Percentiles rank a stretch among this genome's conserved stretches.
Evolutionary conservation across 2,888 invertebrate species (phyloP).

Genomic region (Microctonus hyperodae): DNA sequence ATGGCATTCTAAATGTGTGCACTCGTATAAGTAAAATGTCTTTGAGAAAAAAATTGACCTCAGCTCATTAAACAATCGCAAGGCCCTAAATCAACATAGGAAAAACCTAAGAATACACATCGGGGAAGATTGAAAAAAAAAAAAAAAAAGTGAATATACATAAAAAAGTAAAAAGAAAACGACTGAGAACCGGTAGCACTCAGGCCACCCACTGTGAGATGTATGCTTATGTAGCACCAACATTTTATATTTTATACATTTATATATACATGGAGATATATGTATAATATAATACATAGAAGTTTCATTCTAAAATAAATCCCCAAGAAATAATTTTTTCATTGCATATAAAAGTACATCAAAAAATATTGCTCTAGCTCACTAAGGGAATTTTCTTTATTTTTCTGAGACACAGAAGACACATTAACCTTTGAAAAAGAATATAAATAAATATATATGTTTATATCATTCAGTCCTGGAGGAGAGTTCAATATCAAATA

Average conservation of each 20-base stretch:
- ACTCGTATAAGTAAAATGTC: background rate
- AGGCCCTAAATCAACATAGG: slow-evolving; percentile 47
- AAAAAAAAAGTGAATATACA: slow-evolving; percentile 30
- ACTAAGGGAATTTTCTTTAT: too few species aligned
- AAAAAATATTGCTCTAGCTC: too few species aligned
- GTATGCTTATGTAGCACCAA: too few species aligned
- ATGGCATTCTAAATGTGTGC: background rate
- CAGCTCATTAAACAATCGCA: slow-evolving; percentile 46
- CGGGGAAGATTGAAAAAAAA: slow-evolving; percentile 20
- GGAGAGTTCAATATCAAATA: slow-evolving; percentile 29
- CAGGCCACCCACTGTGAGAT: slow-evolving; percentile 44
- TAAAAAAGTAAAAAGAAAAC: slow-evolving; percentile 19
- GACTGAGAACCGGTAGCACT: slow-evolving; percentile 37
- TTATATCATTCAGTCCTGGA: too few species aligned
- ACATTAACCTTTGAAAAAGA: background rate
- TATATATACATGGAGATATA: background rate
- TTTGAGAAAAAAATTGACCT: slow-evolving; percentile 23
- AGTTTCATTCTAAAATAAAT: slow-evolving; percentile 44
- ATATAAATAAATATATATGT: too few species aligned
- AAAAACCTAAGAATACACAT: slow-evolving; percentile 35
- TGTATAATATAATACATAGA: slow-evolving; percentile 33
- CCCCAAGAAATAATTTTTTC: slow-evolving; percentile 11
- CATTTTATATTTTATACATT: background rate
- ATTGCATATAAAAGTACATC: too few species aligned
- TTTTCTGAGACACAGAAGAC: too few species aligned